Evolutionary conservation across 2,888 invertebrate genomes (phyloP), one percentile per base, ranked within the genome.

Genomic region (Leptodirus hochenwartii): DNA sequence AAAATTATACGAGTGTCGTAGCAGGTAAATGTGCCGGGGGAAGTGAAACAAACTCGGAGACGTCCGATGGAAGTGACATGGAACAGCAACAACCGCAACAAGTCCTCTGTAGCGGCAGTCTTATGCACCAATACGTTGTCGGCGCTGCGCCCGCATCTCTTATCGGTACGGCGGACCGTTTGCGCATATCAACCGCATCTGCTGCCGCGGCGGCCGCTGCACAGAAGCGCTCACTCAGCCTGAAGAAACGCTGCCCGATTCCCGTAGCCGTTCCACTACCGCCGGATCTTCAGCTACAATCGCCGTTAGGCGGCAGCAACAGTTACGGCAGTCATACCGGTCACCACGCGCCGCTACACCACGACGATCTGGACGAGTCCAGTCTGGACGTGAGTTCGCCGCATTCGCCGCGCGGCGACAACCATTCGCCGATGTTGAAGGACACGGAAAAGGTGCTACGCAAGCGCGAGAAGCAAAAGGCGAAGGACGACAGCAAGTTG

Each of bases 401-500:
- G n/a, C n/a, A n/a, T n/a, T n/a, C n/a, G n/a, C n/a, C n/a, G n/a
- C 70, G 70, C 3, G 53, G 69, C 40, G 71, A 71, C 49, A 66
- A 68, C 38, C 69, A 67, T 48, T 70, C 69, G 15, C 69, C 69
- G 3, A 64, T 67, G 47, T 54, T 56, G 32, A 67, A 64, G 41
- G 68, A 67, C 36, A 56, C 55, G 28, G 73, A 73, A 36, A 72
- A 70, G 43, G 51, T 69, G 22, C 54, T 66, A 20, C 57, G 67
- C 35, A 71, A 70, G 47, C 58, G 64, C 44, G 71, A 73, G 43
- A 74, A 74, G 43, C 66, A 72, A 43, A 73, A 72, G 46, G 64
- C 64, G 24, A 75, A 76, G 47, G 75, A 76, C 41, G 72, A 74
- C 41, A 74, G 74, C 34, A 77, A 76, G 41, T 37, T 54, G 31